These are phyloP conservation scores for Stictocephala bisonia DNA, from an alignment of 2,888 invertebrate genomes.

Conservation along the genomic window DNA sequence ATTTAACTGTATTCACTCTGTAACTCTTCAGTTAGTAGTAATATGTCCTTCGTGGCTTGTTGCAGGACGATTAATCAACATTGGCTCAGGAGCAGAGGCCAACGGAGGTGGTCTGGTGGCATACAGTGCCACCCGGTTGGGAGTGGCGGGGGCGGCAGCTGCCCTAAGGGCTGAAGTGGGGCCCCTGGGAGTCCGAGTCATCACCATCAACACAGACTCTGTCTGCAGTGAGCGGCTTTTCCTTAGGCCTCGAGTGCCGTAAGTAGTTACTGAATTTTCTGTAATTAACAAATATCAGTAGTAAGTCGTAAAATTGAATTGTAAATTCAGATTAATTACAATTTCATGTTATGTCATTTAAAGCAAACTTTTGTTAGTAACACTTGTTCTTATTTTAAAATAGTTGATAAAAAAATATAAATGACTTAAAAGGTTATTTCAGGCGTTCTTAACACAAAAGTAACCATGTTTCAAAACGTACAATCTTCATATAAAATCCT, in stretches of 20 bases:
- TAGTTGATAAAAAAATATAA: no score
- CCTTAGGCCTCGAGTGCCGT: constrained; percentile 69
- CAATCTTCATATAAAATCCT: no score
- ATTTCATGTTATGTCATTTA: no score
- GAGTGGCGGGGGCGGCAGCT: constrained; percentile 83
- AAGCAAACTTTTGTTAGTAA: no score
- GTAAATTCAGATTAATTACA: no score
- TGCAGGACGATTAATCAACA: constrained; percentile 76
- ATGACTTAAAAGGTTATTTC: no score
- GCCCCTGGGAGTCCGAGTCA: constrained; percentile 78
- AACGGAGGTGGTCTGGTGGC: constrained; percentile 60
- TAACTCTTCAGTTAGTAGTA: no score
- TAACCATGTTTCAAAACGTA: no score
- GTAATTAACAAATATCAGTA: background rate
- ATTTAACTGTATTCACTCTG: no score
- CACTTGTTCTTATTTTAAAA: no score
- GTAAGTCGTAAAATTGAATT: background rate
- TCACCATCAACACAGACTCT: constrained; percentile 79
- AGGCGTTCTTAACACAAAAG: no score
- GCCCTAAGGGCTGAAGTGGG: constrained; percentile 77
- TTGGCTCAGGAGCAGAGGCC: constrained; percentile 68
- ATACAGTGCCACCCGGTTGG: constrained; percentile 73
- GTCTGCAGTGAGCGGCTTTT: constrained; percentile 74
- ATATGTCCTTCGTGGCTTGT: no score
- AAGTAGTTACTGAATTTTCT: constrained; percentile 27